Evolutionary conservation across 2,797 vertebrate genomes (phyloP), one percentile per base, ranked within the genome.

Genomic region (Pristis pectinata): DNA sequence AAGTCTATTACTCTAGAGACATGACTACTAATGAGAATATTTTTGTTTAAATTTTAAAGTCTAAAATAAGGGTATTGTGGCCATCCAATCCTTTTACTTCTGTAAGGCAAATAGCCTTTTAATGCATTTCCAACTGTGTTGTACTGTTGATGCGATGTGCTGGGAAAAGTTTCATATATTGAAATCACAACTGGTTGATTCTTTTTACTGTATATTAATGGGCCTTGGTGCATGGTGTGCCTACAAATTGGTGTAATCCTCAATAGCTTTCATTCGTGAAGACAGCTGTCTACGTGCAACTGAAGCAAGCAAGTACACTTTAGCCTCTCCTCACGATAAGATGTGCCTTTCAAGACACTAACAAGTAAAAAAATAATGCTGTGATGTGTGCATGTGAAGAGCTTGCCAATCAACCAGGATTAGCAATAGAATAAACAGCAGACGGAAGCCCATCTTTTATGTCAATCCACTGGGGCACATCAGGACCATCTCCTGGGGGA

Each of bases 401-500:
- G 64, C 1, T 67, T 41, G 34, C 19, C 89, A 37, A 27, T 95
- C 95, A 74, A 72, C 74, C 94, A 95, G 74, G n/a, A 53, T 61
- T 4, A 79, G 49, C 67, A 19, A 9, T 5, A 3, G 30, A 94
- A 44, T 72, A 5, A 30, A 64, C 92, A 59, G 61, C 82, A 10
- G 27, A 49, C 95, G 87, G 17, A 49, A 74, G 67, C 15, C 64
- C 10, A 72, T 72, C 11, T 82, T 95, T 41, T 94, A 74, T 70
- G 1, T 15, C 72, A 22, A 94, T 93, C 2, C 0, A 72, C 5
- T 94, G 85, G 91, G 95, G 41, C 41, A 44, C 4, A 0, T 72
- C 61, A 95, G 37, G 64, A 2, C 95, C 94, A 94, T 89, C 95
- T 72, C 34, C 95, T 92, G 19, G 22, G 95, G 5, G 79, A 95